Percentiles rank a stretch among this genome's conserved stretches.
These are phyloP conservation scores for Chionomys nivalis DNA, from an alignment of 2,113 vertebrate genomes.

Conservation along the genomic window DNA sequence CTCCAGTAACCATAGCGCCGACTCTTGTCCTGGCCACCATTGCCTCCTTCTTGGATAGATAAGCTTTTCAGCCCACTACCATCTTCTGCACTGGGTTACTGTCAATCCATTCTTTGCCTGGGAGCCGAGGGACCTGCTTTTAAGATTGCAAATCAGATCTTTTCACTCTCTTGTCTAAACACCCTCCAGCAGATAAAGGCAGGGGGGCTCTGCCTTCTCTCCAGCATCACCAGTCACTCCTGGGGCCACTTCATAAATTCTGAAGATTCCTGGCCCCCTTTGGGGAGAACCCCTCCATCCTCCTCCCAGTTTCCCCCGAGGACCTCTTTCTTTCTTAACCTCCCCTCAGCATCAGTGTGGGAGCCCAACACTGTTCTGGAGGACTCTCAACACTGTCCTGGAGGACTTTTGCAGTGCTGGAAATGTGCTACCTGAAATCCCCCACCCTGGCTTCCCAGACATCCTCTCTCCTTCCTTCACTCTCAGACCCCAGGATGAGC, in stretches of 20 bases:
- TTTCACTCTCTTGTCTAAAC: not conserved
- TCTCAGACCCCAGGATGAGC: not conserved
- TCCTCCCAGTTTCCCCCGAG: not conserved
- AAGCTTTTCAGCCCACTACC: not conserved
- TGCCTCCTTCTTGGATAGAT: not conserved
- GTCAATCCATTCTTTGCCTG: not conserved
- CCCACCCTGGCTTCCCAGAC: not conserved
- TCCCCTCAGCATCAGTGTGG: not conserved
- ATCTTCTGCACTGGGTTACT: not conserved
- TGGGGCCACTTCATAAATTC: not conserved
- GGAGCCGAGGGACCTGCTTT: not conserved
- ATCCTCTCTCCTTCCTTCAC: not conserved
- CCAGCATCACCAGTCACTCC: not conserved
- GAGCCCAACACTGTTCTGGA: not conserved
- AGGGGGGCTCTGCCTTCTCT: not conserved
- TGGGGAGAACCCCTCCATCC: not conserved
- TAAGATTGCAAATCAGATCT: not conserved
- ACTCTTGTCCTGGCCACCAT: not conserved
- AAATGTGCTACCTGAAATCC: not conserved
- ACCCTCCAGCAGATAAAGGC: not conserved
- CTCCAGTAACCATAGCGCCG: not conserved
- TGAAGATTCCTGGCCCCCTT: not conserved
- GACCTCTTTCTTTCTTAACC: not conserved
- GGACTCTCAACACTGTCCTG: not conserved
- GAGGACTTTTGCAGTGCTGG: not conserved